phyloP scores from a whole-genome alignment of 1,140 invertebrate genomes.

The Glossosoma conforme region DNA sequence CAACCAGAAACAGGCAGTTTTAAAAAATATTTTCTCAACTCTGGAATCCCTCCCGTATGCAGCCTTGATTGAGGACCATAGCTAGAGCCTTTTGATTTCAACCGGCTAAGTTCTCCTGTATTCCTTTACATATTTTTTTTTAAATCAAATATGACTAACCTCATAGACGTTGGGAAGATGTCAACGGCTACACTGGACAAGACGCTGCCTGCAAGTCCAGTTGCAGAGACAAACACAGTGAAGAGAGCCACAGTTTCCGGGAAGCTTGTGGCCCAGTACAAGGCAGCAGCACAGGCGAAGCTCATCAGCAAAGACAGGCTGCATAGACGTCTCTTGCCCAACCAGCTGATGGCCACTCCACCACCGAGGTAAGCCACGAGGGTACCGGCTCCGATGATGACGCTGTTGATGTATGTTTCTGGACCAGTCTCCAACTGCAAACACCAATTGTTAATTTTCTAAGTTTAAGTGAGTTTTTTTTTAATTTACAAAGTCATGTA shows the following conservation, averaged over 20 bases:
- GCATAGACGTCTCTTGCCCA: conserved; percentile 48
- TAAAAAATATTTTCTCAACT: background rate
- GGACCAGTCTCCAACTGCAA: conserved; percentile 38
- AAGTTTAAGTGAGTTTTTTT: too few relatives aligned
- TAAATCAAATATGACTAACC: conserved; percentile 37
- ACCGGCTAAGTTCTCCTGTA: too few relatives aligned
- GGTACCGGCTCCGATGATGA: conserved; percentile 48
- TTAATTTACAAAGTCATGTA: too few relatives aligned
- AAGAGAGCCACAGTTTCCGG: conserved; percentile 43
- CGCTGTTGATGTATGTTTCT: conserved; percentile 52
- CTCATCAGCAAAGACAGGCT: conserved; percentile 41
- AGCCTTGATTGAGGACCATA: background rate
- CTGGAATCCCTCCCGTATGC: background rate
- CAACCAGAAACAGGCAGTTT: too few relatives aligned
- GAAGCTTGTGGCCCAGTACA: conserved; percentile 46
- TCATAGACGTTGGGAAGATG: conserved; percentile 52
- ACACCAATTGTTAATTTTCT: too few relatives aligned
- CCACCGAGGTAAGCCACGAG: conserved; percentile 48
- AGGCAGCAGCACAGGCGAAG: conserved; percentile 35
- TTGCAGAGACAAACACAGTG: conserved; percentile 50
- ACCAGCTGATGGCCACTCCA: conserved; percentile 40
- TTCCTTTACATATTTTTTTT: too few relatives aligned
- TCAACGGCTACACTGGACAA: conserved; percentile 53
- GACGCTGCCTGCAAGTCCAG: conserved; percentile 47
- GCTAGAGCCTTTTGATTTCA: background rate